Evolutionary conservation across 2,113 vertebrate species (phyloP), one percentile per base, ranked within the genome.

Genomic region (Ranitomeya imitator): DNA sequence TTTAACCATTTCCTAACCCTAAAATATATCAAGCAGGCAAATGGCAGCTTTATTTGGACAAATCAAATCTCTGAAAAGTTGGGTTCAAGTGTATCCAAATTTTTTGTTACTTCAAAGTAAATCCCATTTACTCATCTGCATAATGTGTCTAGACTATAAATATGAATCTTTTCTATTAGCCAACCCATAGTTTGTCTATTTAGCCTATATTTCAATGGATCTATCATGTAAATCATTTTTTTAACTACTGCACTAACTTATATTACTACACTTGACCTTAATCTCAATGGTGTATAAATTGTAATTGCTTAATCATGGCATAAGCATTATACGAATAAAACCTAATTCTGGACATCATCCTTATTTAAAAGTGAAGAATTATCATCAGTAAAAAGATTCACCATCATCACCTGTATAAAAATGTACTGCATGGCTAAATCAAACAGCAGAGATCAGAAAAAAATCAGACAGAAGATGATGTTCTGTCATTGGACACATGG

Each of bases 391-490:
- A 3, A 69, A 52, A 73, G 67, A 16, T 59, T 85, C 23, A 57
- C 71, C 82, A 84, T 19, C 15, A 57, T 57, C 83, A 10, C 8
- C 31, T 37, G 12, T 26, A 84, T 55, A 83, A 83, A 83, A 80
- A 73, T 57, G n/a, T 55, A 74, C n/a, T 57, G 83, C n/a, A 73
- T 71, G 67, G 65, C 14, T 73, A 31, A 86, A 86, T 86, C 23
- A 69, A 63, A 80, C 60, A 55, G 51, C 74, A 67, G 23, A 77
- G 57, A 86, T 86, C 57, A 86, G 74, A 77, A 12, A 61, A 67
- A 86, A 86, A 80, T 86, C 85, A 86, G 76, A 37, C 60, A 86
- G 15, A 57, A 86, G 77, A 86, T 86, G 59, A 86, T 55, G 60
- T 4, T 52, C 54, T 55, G 61, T 79, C 77, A 86, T 69, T 21